phyloP scores from a whole-genome alignment of 2,113 vertebrate genomes.

The Protobothrops mucrosquamatus region DNA sequence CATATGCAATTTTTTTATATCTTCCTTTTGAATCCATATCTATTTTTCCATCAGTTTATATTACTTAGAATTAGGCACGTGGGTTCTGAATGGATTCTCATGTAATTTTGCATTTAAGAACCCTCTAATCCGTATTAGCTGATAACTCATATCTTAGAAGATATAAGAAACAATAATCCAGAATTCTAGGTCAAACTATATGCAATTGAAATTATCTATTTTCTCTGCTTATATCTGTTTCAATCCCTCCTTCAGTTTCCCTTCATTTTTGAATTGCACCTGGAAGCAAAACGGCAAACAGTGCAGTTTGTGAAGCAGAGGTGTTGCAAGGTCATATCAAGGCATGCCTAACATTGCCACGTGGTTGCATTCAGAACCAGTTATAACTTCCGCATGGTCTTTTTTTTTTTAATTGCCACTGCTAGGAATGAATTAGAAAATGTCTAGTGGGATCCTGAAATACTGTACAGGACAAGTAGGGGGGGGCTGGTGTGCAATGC shows the following conservation, averaged over 20 bases:
- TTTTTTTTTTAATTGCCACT: background rate
- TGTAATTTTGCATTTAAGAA: too few relatives aligned
- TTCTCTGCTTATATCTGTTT: background rate
- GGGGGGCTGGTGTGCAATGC: background rate
- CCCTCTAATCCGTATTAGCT: background rate
- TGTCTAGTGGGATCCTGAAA: background rate
- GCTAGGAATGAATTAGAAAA: background rate
- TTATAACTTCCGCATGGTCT: background rate
- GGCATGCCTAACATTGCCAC: background rate
- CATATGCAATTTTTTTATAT: too few relatives aligned
- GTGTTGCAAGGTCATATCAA: background rate
- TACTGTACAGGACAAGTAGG: background rate
- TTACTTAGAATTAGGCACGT: background rate
- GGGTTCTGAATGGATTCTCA: too few relatives aligned
- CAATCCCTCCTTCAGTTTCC: background rate
- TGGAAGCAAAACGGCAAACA: too few relatives aligned
- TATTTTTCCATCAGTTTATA: background rate
- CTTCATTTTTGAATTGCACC: background rate
- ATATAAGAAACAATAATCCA: background rate
- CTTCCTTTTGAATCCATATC: background rate
- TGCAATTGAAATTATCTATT: background rate
- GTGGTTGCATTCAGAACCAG: background rate
- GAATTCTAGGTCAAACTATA: background rate
- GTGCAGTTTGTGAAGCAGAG: background rate
- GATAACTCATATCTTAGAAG: background rate